phyloP scores from a whole-genome alignment of 1,140 invertebrate species.

The Stegodyphus mimosarum region DNA sequence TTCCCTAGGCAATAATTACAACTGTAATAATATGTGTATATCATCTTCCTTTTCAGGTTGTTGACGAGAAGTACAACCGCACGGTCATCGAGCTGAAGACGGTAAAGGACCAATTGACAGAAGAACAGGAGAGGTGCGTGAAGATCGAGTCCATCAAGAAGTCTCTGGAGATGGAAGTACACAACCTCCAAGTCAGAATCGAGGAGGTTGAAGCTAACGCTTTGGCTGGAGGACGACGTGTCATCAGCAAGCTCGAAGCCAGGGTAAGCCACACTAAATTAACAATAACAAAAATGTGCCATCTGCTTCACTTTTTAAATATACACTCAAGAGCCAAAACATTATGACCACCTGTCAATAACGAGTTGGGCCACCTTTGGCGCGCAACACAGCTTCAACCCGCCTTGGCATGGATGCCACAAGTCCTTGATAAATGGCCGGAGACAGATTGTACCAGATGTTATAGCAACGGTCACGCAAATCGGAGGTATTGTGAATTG shows the following conservation, averaged over 20 bases:
- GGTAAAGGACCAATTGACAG: slow-evolving; percentile 90
- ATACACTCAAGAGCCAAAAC: no score
- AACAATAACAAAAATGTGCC: not conserved
- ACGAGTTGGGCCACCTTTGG: no score
- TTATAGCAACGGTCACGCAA: no score
- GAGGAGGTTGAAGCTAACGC: slow-evolving; percentile 97
- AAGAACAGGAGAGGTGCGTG: slow-evolving; percentile 95
- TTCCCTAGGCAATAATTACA: not conserved
- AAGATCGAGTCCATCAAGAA: slow-evolving; percentile 98
- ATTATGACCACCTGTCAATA: no score
- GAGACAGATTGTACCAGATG: no score
- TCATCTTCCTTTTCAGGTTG: slow-evolving; percentile 68
- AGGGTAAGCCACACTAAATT: slow-evolving; percentile 70
- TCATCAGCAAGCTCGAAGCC: slow-evolving; percentile 96
- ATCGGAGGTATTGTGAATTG: no score
- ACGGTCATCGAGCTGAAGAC: slow-evolving; percentile 90
- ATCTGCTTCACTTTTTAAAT: no score
- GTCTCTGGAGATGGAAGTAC: slow-evolving; percentile 95
- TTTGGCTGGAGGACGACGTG: slow-evolving; percentile 93
- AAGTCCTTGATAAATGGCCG: no score
- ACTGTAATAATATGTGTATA: slow-evolving; percentile 14
- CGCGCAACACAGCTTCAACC: no score
- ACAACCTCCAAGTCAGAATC: slow-evolving; percentile 92
- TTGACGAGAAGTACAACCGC: slow-evolving; percentile 93
- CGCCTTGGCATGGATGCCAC: no score